A percentile compares a stretch with the other conserved stretches of the same genome.
phyloP scores from a whole-genome alignment of 1,140 invertebrate species.

The Cyphomyrmex costatus region DNA sequence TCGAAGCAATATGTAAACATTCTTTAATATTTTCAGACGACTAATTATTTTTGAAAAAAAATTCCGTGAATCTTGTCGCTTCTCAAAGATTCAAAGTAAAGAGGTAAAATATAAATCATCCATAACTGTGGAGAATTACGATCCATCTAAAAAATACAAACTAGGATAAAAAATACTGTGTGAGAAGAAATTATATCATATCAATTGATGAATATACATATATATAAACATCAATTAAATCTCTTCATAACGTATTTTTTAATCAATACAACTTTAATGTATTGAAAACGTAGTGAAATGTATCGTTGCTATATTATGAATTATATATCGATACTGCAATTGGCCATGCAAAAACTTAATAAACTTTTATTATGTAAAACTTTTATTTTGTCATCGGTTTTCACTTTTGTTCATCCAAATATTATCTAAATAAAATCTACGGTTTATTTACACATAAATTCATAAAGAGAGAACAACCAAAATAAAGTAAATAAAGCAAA shows the following conservation, averaged over 20 bases:
- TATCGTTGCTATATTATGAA: conserved; percentile 27
- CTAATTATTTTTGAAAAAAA: conserved; percentile 70
- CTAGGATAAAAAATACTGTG: neutral
- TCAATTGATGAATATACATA: neutral
- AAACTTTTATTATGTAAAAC: conserved; percentile 30
- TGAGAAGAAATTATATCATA: neutral
- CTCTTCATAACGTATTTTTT: neutral
- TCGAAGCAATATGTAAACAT: neutral
- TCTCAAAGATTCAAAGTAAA: conserved; percentile 56
- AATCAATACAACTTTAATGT: conserved; percentile 24
- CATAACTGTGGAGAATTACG: neutral
- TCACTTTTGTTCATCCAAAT: conserved; percentile 23
- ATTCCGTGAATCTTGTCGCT: conserved; percentile 65
- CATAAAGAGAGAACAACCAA: neutral
- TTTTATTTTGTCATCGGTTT: conserved; percentile 39
- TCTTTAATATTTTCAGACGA: conserved; percentile 37
- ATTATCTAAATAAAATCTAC: conserved; percentile 21
- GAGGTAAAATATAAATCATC: conserved; percentile 55
- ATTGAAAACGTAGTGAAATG: neutral
- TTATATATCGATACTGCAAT: conserved; percentile 35
- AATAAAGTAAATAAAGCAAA: conserved; percentile 6
- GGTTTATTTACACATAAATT: neutral
- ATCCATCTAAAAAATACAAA: conserved; percentile 34
- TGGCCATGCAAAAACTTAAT: conserved; percentile 15
- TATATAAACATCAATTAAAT: neutral